phyloP scores from a whole-genome alignment of 2,888 invertebrate genomes.

The Amiota communis region DNA sequence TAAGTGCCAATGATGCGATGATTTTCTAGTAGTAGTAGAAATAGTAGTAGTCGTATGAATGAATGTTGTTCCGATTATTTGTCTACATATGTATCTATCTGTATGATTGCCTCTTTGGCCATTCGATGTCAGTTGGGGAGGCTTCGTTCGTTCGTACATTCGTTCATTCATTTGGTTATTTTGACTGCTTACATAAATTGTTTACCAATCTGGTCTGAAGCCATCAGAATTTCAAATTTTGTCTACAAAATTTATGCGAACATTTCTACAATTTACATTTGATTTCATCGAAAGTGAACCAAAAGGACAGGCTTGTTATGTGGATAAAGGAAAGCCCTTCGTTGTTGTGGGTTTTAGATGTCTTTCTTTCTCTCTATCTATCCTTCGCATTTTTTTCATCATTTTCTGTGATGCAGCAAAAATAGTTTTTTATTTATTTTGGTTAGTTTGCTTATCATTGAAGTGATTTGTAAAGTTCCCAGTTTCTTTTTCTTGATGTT shows the following conservation, averaged over 20 bases:
- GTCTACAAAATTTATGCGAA: conserved; percentile 61
- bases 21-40: not conserved
- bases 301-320: not conserved
- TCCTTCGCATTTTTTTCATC: not conserved
- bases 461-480: not conserved
- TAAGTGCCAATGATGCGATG: conserved; percentile 45
- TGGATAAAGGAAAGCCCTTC: not conserved
- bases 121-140: conserved; percentile 8
- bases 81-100: conserved; percentile 3
- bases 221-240: conserved; percentile 69
- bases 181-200: conserved; percentile 63
- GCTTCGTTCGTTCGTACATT: not conserved
- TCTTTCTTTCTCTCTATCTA: not conserved
- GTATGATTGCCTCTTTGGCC: conserved; percentile 1
- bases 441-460: conserved; percentile 3
- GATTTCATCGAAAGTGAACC: conserved; percentile 2
- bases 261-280: conserved; percentile 64
- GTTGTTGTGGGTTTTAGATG: not conserved
- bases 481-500: not conserved
- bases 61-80: conserved; percentile 3
- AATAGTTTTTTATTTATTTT: not conserved
- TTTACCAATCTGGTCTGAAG: conserved; percentile 67
- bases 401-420: not conserved
- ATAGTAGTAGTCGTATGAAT: not conserved
- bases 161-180: not conserved